Evolutionary conservation across 2,888 invertebrate species (phyloP).

Genomic region (Proisotoma minuta): DNA sequence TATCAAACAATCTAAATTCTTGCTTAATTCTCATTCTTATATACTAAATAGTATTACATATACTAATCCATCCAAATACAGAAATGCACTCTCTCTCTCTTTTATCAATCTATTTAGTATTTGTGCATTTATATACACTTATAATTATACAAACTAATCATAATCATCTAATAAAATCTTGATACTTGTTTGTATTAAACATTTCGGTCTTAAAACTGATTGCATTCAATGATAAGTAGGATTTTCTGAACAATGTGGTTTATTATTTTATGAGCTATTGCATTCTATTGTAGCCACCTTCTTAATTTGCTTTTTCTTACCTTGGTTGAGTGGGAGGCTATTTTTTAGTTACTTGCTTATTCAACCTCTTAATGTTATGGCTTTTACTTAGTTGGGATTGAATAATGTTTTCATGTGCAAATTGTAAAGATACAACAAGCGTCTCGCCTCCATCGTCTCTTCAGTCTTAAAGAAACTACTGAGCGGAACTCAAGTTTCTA

Average conservation of each 20-base stretch:
- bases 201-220: constrained; percentile 6
- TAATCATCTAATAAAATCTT: neutral
- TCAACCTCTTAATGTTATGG: constrained; percentile 18
- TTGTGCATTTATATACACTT: no score
- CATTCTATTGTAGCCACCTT: neutral
- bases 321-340: constrained; percentile 23
- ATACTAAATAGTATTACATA: no score
- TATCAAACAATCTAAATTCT: neutral
- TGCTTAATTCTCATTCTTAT: neutral
- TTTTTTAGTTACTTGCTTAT: constrained; percentile 17
- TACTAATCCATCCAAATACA: neutral
- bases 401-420: no score
- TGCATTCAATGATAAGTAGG: constrained; percentile 11
- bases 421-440: no score
- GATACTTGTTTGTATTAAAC: neutral
- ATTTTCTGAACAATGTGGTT: no score
- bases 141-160: neutral
- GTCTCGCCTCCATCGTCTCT: neutral
- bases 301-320: neutral
- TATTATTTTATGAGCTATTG: no score
- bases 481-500: neutral
- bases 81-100: neutral
- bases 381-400: no score
- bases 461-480: constrained; percentile 6
- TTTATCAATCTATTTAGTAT: no score